phyloP scores from a whole-genome alignment of 2,888 invertebrate species.

The Cosmopolites sordidus region DNA sequence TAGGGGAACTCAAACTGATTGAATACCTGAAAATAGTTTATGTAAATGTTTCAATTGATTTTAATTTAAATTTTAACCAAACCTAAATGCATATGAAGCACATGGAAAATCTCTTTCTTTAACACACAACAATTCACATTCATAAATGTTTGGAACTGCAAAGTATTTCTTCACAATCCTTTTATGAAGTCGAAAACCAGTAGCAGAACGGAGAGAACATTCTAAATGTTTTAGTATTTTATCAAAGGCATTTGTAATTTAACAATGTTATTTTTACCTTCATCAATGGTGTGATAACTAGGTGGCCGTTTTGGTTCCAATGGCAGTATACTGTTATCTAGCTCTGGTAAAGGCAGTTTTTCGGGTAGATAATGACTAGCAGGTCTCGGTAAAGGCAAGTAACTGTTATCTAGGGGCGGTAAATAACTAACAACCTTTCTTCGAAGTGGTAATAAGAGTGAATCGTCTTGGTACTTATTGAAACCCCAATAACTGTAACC shows the following conservation, averaged over 20 bases:
- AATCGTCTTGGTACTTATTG: conserved; percentile 29
- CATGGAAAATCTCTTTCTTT: conserved; percentile 68
- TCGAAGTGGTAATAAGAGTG: conserved; percentile 7
- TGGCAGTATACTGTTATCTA: conserved; percentile 37
- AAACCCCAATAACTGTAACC: conserved; percentile 41
- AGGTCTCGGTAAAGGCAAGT: conserved; percentile 27
- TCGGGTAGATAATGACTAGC: conserved; percentile 11
- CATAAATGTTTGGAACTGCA: conserved; percentile 64
- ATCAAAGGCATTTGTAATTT: background rate
- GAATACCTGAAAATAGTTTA: conserved; percentile 46
- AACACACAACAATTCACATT: conserved; percentile 73
- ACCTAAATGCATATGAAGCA: conserved; percentile 74
- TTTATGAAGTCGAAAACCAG: conserved; percentile 70
- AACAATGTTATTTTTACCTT: conserved; percentile 35
- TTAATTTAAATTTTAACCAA: conserved; percentile 22
- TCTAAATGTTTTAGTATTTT: conserved; percentile 48
- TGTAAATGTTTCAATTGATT: background rate
- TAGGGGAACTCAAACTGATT: conserved; percentile 50
- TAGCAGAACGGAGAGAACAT: conserved; percentile 69
- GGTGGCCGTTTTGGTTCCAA: conserved; percentile 35
- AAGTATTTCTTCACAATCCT: conserved; percentile 63
- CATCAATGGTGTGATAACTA: conserved; percentile 39
- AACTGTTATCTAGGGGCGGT: conserved; percentile 18
- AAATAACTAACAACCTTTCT: conserved; percentile 4
- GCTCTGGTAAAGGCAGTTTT: conserved; percentile 9